Evolutionary conservation across 2,113 vertebrate species (phyloP), one percentile per base, ranked within the genome.

Genomic region (Pampusana beccarii): DNA sequence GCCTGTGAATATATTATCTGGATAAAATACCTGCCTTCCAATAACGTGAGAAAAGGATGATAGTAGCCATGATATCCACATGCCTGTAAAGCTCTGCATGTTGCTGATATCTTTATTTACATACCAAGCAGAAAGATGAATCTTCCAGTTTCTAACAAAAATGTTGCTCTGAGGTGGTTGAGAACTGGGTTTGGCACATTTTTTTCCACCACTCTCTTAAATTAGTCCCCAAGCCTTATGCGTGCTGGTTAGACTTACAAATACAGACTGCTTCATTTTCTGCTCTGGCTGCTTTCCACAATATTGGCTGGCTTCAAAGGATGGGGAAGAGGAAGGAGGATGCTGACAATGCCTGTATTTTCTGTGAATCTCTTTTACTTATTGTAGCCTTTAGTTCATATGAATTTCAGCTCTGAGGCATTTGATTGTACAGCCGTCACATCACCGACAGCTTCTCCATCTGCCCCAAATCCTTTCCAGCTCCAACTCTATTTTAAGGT

Each of bases 31-130:
- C 70, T 75, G 16, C 20, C 90, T 96, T 73, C 60, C 82, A 88
- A 21, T n/a, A 90, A 56, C 31, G 29, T 38, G 56, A 82, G 62
- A 73, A 78, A 95, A 57, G 33, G 42, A 50, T 86, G 90, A 83
- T 74, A 80, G 42, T 61, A 56, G 38, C 56, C 53, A n/a, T 84
- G 82, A 96, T 94, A 88, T 33, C 79, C 75, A 71, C 51, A 51
- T 67, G 60, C 29, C 64, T 81, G 42, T 67, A 67, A 74, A 74
- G 48, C 56, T 86, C 90, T 93, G 90, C 64, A 54, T 90, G 92
- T 95, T 17, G 16, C 88, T 81, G 93, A 86, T 93, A 96, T 86
- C 77, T 91, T 92, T 96, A 94, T 94, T 95, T 89, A 87, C 40
- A 54, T 57, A 65, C 25, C 57, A 81, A 84, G 44, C 57, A 92